Evolutionary conservation across 2,888 invertebrate species (phyloP), one percentile per base, ranked within the genome.

Genomic region (Torymus auratus): DNA sequence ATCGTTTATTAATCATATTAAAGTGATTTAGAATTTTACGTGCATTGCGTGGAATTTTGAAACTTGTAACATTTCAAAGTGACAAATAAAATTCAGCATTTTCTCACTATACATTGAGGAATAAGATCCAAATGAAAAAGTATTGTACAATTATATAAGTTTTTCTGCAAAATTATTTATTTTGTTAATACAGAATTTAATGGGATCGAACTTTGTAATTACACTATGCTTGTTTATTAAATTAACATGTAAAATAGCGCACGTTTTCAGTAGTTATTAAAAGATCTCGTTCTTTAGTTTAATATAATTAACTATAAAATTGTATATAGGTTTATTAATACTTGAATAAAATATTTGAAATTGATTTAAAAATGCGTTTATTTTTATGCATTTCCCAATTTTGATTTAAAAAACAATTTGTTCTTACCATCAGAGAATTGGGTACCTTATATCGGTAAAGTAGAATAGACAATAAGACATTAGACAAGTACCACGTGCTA

Each of bases 311-410:
- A 78, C 55, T 69, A 20, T 70, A 55, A 52, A 20, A 56, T 55
- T 81, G 81, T 81, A 78, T 67, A 81, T 78, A 74, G 58, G 71
- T 81, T 81, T 75, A 74, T 74, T 78, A 70, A 70, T 77, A 64
- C 60, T 55, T 70, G 64, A 81, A 81, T 78, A 78, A 81, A 81
- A 75, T 70, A 78, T 75, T 78, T 75, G 61, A 75, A 81, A 75
- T 73, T 15, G 17, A 12, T 78, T 72, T 17, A 60, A 10, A 41
- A 41, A 41, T 41, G 7, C 13, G 23, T 15, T 17, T 69, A 23
- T 2, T 41, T 61, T 14, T 71, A 58, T 56, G 41, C 3, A 56
- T 4, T 23, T 13, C 23, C 23, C 41, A 41, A 41, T 64, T 64
- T 23, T 61, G 11, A 20, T 23, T 61, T 23, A 13, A 28, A 61